Evolutionary conservation across 2,113 vertebrate genomes (phyloP).

Genomic region (Butastur rufipennis): DNA sequence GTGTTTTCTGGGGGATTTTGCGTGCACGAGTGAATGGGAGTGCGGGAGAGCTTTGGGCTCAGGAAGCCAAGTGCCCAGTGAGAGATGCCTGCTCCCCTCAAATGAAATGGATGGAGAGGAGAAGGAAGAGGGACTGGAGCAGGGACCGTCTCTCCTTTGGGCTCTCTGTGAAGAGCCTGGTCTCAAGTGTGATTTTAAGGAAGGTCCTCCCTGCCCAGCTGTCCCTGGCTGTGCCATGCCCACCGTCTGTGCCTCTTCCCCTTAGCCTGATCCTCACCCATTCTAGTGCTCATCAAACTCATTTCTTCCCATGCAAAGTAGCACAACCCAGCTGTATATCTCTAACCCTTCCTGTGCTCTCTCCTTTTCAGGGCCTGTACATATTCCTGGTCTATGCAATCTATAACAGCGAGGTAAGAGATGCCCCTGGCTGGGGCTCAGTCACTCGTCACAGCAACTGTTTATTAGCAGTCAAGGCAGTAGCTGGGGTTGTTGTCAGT

Average conservation of each 20-base stretch:
- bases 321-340: fast-evolving
- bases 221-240: background rate
- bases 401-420: slow-evolving; percentile 88
- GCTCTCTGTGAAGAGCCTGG: background rate
- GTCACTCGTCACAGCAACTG: background rate
- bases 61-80: background rate
- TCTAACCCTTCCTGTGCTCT: background rate
- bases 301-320: fast-evolving
- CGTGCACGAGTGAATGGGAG: background rate
- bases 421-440: background rate
- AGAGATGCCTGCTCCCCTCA: background rate
- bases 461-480: fast-evolving
- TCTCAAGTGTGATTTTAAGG: background rate
- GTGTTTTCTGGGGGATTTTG: background rate
- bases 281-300: background rate
- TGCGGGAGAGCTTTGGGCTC: background rate
- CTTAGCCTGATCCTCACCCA: background rate
- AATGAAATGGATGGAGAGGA: background rate
- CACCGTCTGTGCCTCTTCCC: background rate
- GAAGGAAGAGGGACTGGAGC: background rate
- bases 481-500: background rate
- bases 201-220: background rate
- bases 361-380: slow-evolving; percentile 81
- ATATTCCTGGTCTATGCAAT: slow-evolving; percentile 90
- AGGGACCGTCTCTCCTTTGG: background rate